Percentiles rank a stretch among this genome's conserved stretches.
Conservation (phyloP, 2,888 invertebrate genomes). For the Rosalia funebris region DNA sequence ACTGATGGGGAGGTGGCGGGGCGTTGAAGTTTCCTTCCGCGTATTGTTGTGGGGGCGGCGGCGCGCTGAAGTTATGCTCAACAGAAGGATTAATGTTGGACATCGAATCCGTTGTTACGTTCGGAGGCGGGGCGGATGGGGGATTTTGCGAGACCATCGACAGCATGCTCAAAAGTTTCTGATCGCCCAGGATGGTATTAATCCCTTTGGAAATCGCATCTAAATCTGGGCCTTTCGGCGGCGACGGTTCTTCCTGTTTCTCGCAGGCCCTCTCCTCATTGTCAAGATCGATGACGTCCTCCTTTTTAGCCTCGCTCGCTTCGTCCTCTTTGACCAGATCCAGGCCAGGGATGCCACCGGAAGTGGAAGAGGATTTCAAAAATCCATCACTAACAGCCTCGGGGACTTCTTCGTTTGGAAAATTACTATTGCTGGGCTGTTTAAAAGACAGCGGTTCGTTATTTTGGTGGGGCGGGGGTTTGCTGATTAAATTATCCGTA, state of each 20-base stretch:
- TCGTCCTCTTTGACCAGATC: slow-evolving; percentile 71
- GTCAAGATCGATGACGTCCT: slow-evolving; percentile 34
- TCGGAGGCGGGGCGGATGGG: slow-evolving; percentile 32
- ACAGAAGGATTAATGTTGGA: slow-evolving; percentile 27
- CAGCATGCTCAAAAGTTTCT: slow-evolving; percentile 71
- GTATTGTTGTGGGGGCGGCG: slow-evolving; percentile 30
- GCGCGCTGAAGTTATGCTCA: slow-evolving; percentile 30
- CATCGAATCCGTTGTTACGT: slow-evolving; percentile 49
- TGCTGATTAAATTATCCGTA: slow-evolving; percentile 34
- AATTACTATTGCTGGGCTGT: slow-evolving; percentile 10
- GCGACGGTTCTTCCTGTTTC: slow-evolving; percentile 18
- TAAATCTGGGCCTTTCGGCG: slow-evolving; percentile 64
- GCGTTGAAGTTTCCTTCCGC: slow-evolving; percentile 19
- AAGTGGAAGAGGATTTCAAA: slow-evolving; percentile 38
- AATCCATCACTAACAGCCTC: slow-evolving; percentile 39
- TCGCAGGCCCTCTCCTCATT: slow-evolving; percentile 30
- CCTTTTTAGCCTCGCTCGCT: slow-evolving; percentile 33
- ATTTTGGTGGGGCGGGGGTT: slow-evolving; percentile 56
- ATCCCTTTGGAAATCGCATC: slow-evolving; percentile 72
- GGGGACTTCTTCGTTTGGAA: slow-evolving; percentile 25
- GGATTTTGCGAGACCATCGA: slow-evolving; percentile 63
- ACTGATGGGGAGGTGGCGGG: slow-evolving; percentile 18
- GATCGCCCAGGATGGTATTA: slow-evolving; percentile 72
- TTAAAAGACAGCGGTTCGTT: slow-evolving; percentile 56
- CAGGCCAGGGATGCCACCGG: slow-evolving; percentile 76